Conservation (phyloP, 1,140 invertebrate genomes). For the Phymastichus coffea region DNA sequence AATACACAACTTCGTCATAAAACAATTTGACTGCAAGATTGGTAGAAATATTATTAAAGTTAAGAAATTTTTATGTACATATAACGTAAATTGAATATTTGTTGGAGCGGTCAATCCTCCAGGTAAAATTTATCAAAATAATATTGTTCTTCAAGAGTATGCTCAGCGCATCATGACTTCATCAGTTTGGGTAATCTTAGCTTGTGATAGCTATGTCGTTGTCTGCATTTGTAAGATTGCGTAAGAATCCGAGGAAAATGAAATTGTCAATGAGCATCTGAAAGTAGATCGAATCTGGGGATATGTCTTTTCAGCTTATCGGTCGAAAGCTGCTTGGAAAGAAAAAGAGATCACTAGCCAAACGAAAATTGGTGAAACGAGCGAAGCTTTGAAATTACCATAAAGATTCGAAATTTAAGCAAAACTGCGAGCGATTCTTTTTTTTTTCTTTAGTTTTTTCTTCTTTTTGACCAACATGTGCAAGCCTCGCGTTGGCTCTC, state of each 20-base stretch:
- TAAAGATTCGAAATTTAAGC: slow-evolving; percentile 1
- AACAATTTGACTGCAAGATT: no score
- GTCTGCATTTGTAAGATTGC: no score
- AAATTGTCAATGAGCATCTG: background rate
- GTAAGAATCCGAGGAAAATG: background rate
- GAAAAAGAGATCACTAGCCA: background rate
- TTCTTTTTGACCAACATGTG: background rate
- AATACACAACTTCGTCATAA: no score
- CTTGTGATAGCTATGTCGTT: no score
- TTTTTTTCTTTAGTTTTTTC: background rate
- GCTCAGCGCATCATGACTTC: no score
- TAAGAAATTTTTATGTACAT: no score
- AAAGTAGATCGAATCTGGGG: background rate
- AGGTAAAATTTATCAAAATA: no score
- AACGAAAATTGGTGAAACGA: slow-evolving; percentile 1
- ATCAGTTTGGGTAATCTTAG: no score
- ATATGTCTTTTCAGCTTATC: background rate
- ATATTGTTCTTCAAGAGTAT: no score
- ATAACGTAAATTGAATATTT: no score
- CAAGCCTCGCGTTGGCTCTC: background rate
- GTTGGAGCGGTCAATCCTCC: no score
- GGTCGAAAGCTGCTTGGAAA: background rate
- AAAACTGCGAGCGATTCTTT: background rate
- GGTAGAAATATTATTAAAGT: no score
- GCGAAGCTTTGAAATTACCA: background rate